These are phyloP conservation scores for Momotus momota DNA, from an alignment of 2,797 vertebrate species.

Conservation along the genomic window DNA sequence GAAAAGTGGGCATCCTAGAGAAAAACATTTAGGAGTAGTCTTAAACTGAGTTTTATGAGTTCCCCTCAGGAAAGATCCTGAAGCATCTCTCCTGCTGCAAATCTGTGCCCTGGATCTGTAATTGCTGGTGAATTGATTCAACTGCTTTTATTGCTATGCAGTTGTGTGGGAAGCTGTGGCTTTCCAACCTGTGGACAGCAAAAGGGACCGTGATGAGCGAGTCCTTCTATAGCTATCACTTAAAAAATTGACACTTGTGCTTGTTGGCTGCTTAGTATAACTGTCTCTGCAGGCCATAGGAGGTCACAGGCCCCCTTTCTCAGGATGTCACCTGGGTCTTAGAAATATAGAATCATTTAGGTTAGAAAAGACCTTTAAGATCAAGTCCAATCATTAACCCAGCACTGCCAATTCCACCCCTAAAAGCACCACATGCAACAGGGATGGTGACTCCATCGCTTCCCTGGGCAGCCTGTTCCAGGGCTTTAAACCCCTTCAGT, in stretches of 20 bases:
- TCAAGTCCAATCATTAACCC: not conserved
- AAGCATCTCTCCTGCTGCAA: not conserved
- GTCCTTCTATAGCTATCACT: not conserved
- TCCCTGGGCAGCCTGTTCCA: not conserved
- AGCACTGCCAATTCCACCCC: not conserved
- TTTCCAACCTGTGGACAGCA: not conserved
- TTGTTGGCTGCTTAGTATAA: not conserved
- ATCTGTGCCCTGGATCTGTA: not conserved
- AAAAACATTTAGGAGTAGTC: not conserved
- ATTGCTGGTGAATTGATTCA: not conserved
- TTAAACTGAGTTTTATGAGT: not conserved
- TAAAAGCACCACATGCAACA: not conserved
- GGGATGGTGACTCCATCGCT: not conserved
- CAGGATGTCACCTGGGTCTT: not conserved
- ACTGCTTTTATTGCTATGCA: not conserved
- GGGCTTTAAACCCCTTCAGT: not conserved
- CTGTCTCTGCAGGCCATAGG: not conserved
- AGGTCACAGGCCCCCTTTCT: not conserved
- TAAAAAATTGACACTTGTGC: not conserved
- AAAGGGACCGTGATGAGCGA: not conserved
- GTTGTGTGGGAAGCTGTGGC: not conserved
- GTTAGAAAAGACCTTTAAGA: not conserved
- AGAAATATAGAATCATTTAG: not conserved
- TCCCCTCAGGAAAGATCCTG: not conserved
- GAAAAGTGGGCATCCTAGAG: not conserved